A percentile compares a stretch with the other conserved stretches of the same genome.
Evolutionary conservation across 1,140 invertebrate genomes (phyloP).

Genomic region (Agrypnia vestita): DNA sequence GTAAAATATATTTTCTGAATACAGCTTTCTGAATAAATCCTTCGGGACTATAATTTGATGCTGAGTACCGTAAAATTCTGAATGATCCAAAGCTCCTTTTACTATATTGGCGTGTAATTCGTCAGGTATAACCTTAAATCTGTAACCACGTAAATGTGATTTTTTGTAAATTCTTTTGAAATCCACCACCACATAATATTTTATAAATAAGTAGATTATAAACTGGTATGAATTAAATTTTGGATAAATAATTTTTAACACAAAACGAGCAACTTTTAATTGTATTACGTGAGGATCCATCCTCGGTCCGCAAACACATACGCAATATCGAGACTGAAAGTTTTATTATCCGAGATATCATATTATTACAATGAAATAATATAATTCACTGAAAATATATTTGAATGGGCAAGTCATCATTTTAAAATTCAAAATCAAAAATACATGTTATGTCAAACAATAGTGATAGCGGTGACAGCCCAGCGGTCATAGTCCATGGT

Average conservation of each 20-base stretch:
- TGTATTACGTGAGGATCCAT: no score
- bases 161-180: slow-evolving; percentile 42
- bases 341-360: no score
- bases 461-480: no score
- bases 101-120: slow-evolving; percentile 47
- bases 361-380: background rate
- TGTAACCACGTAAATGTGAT: slow-evolving; percentile 36
- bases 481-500: no score
- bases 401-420: no score
- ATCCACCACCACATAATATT: slow-evolving; percentile 44
- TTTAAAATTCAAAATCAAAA: no score
- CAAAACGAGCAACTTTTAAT: slow-evolving; percentile 32
- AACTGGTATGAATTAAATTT: slow-evolving; percentile 47
- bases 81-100: background rate
- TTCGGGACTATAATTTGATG: slow-evolving; percentile 55
- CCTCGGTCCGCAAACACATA: no score
- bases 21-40: slow-evolving; percentile 44
- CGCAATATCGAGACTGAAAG: no score
- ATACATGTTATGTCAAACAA: no score
- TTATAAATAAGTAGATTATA: slow-evolving; percentile 48
- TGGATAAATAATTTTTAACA: slow-evolving; percentile 46
- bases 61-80: background rate
- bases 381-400: background rate
- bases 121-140: slow-evolving; percentile 48
- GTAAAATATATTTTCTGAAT: slow-evolving; percentile 56